These are phyloP conservation scores for Ivindomyrus marchei DNA, from an alignment of 2,113 vertebrate species.

Conservation along the genomic window DNA sequence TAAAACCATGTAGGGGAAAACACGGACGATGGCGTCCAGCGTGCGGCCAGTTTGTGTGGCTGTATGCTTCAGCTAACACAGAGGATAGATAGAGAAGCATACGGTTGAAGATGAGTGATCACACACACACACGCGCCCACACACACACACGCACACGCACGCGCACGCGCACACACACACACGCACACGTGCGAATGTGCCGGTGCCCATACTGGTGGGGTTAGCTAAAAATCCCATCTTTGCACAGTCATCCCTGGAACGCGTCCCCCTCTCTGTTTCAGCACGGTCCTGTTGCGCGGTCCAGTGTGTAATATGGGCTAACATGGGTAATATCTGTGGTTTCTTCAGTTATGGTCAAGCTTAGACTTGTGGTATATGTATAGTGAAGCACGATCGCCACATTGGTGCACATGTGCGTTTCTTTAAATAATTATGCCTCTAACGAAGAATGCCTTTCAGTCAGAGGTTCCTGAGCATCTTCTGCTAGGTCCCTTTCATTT, in stretches of 20 bases:
- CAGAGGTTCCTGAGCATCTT: background rate
- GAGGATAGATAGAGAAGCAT: constrained; percentile 37
- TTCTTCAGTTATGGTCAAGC: background rate
- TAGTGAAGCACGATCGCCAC: background rate
- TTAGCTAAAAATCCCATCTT: constrained; percentile 42
- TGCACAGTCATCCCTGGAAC: background rate
- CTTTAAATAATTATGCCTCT: background rate
- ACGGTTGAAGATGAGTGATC: background rate
- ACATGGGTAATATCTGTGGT: background rate
- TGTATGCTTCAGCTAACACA: constrained; percentile 29
- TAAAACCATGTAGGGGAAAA: constrained; percentile 22
- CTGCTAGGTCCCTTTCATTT: background rate
- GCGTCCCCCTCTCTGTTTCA: background rate
- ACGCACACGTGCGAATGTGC: constrained; percentile 32
- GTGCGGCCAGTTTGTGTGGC: background rate
- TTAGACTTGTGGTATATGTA: background rate
- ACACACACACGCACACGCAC: constrained; percentile 4
- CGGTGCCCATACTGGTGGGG: constrained; percentile 43
- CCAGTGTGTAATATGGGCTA: background rate
- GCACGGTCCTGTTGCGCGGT: background rate
- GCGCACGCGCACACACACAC: background rate
- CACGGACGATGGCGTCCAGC: background rate
- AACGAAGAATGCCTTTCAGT: background rate
- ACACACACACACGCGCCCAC: constrained; percentile 8
- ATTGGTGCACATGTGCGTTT: background rate